These are phyloP conservation scores for Folsomia candida DNA, from an alignment of 2,888 invertebrate species.

Conservation along the genomic window DNA sequence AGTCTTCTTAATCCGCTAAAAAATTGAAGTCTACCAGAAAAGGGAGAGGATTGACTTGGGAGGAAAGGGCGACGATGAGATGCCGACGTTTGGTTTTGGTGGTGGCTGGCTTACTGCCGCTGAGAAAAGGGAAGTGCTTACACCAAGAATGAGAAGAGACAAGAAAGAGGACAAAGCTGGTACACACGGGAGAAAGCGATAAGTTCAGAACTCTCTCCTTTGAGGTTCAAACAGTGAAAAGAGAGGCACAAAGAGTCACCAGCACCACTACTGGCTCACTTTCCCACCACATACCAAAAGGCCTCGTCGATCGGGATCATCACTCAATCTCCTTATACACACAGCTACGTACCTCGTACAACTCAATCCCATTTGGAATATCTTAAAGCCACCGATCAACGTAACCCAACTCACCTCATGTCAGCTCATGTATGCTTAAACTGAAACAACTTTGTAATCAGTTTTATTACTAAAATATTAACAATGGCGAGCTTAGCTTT, in stretches of 20 bases:
- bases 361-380: too few relatives aligned
- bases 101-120: not conserved
- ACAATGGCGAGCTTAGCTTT: too few relatives aligned
- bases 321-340: not conserved
- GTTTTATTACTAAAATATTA: too few relatives aligned
- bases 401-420: too few relatives aligned
- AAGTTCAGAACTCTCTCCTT: constrained; percentile 11
- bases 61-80: constrained; percentile 1
- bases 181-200: constrained; percentile 16
- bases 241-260: not conserved
- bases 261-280: not conserved
- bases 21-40: not conserved
- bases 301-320: too few relatives aligned
- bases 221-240: not conserved
- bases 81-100: not conserved
- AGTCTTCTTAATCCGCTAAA: too few relatives aligned
- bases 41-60: not conserved
- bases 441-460: too few relatives aligned
- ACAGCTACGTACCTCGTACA: too few relatives aligned
- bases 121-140: not conserved
- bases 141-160: too few relatives aligned
- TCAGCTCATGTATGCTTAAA: too few relatives aligned
- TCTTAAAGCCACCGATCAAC: too few relatives aligned
- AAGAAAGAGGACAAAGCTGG: constrained; percentile 10
- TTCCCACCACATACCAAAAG: not conserved